Percentiles rank a stretch among this genome's conserved stretches.
These are phyloP conservation scores for Eupithecia subumbrata DNA, from an alignment of 2,888 invertebrate genomes.

Conservation along the genomic window DNA sequence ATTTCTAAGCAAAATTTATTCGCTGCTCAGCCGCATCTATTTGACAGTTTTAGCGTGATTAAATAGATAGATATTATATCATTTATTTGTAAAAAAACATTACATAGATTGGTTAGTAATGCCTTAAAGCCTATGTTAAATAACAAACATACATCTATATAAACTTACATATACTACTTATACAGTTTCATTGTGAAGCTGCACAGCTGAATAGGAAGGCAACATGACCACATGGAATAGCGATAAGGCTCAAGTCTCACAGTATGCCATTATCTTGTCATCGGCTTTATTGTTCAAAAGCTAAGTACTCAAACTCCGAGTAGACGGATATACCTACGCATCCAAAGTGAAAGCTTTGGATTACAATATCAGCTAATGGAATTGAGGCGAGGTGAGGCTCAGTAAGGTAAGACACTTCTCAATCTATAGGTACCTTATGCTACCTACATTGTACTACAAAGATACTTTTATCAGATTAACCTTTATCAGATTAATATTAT, in stretches of 20 bases:
- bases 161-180: no score
- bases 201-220: neutral
- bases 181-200: neutral
- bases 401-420: neutral
- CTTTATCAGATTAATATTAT: no score
- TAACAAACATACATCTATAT: no score
- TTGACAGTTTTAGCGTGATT: no score
- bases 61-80: no score
- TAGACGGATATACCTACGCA: neutral
- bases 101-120: no score
- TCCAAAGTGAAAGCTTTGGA: conserved; percentile 5
- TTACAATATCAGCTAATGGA: conserved; percentile 5
- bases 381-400: neutral
- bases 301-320: neutral
- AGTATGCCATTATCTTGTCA: neutral
- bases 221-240: neutral
- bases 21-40: no score
- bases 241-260: neutral
- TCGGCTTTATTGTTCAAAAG: neutral
- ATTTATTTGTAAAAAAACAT: no score
- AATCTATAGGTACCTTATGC: neutral
- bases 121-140: no score
- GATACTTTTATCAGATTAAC: no score
- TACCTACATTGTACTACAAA: neutral
- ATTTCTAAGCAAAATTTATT: no score